Evolutionary conservation across 2,113 vertebrate genomes (phyloP).

Genomic region (Scomber japonicus): DNA sequence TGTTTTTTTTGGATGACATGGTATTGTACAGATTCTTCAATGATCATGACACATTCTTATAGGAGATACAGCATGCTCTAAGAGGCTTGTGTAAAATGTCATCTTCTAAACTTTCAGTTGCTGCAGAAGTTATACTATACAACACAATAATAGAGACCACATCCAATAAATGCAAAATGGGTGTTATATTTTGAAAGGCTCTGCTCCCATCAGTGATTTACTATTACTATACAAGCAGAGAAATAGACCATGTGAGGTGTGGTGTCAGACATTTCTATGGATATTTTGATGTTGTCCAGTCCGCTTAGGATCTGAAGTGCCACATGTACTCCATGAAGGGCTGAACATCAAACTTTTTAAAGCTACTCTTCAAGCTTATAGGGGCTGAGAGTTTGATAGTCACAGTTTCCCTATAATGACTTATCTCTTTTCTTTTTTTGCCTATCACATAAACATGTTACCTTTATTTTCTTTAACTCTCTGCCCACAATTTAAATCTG

Average conservation of each 20-base stretch:
- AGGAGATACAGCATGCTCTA: neutral
- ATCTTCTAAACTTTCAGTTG: neutral
- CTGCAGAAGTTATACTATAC: neutral
- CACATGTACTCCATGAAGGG: neutral
- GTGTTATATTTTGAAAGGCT: no score
- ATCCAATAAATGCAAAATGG: neutral
- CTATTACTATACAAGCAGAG: neutral
- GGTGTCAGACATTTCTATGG: neutral
- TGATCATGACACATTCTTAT: neutral
- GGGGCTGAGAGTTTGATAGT: neutral
- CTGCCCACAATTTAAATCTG: neutral
- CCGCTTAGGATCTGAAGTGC: neutral
- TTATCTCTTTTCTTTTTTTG: neutral
- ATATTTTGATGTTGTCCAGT: constrained; percentile 6
- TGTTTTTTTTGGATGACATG: neutral
- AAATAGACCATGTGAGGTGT: constrained; percentile 4
- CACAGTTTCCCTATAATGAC: neutral
- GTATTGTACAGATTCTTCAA: neutral
- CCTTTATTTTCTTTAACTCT: neutral
- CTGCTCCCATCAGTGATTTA: neutral
- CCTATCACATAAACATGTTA: neutral
- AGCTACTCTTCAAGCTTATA: neutral
- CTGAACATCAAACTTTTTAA: neutral
- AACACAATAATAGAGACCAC: neutral
- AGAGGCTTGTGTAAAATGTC: neutral